Conservation (phyloP, 2,797 vertebrate species). For the Atherinosoma microstoma region DNA sequence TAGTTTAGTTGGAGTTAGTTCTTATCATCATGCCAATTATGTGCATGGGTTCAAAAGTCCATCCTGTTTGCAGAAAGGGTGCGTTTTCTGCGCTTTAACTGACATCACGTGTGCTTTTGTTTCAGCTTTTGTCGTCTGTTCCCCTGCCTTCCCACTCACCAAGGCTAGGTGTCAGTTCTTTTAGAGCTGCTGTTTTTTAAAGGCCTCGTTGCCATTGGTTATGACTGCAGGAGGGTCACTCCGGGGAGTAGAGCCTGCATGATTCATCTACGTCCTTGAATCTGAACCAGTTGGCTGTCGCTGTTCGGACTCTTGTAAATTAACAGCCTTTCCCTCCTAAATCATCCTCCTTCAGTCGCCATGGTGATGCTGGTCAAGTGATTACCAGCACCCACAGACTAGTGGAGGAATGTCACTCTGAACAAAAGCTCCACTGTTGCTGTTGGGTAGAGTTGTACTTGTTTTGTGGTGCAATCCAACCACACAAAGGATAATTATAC, state of each 20-base stretch:
- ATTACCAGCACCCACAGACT: slow-evolving; percentile 63
- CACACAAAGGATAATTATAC: too few relatives aligned
- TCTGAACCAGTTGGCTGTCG: slow-evolving; percentile 59
- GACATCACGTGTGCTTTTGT: slow-evolving; percentile 19
- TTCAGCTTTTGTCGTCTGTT: slow-evolving; percentile 28
- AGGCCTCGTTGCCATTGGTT: slow-evolving; percentile 40
- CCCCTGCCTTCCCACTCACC: slow-evolving; percentile 19
- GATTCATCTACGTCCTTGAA: slow-evolving; percentile 69
- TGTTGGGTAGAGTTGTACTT: slow-evolving; percentile 20
- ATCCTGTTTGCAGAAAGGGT: neutral
- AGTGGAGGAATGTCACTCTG: slow-evolving; percentile 65
- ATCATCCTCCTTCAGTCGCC: slow-evolving; percentile 65
- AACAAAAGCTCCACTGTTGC: slow-evolving; percentile 73
- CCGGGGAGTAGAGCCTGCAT: slow-evolving; percentile 45
- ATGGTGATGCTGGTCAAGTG: slow-evolving; percentile 78
- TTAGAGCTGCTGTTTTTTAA: slow-evolving; percentile 50
- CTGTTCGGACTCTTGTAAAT: slow-evolving; percentile 65
- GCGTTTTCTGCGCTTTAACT: slow-evolving; percentile 13
- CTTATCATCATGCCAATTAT: neutral
- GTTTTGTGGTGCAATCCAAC: neutral
- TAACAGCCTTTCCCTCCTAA: slow-evolving; percentile 68
- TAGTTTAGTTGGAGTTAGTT: neutral
- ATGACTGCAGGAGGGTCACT: slow-evolving; percentile 35
- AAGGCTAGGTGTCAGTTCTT: slow-evolving; percentile 50
- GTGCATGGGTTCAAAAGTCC: neutral